Evolutionary conservation across 2,888 invertebrate species (phyloP).

Genomic region (Folsomia candida): DNA sequence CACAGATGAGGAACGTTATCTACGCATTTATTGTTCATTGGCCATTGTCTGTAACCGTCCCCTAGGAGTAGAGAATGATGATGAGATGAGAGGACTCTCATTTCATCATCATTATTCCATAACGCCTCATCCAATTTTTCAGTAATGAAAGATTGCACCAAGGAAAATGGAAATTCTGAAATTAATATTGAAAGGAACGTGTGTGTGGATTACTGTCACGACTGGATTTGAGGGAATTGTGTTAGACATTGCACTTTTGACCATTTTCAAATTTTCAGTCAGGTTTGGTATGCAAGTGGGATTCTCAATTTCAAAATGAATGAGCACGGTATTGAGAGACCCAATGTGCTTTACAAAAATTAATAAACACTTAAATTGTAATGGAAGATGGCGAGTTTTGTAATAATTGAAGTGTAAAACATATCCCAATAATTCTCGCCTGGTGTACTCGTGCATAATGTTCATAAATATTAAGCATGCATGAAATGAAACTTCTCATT

Average conservation of each 20-base stretch:
- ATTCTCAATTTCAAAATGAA: neutral
- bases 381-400: neutral
- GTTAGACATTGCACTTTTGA: neutral
- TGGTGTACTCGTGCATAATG: neutral
- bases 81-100: too few species aligned
- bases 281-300: too few species aligned
- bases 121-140: too few species aligned
- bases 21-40: too few species aligned
- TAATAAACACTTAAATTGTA: neutral
- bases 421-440: neutral
- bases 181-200: neutral
- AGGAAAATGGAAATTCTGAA: neutral
- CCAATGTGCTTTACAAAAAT: neutral
- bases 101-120: too few species aligned
- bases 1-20: too few species aligned
- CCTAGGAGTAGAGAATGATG: too few species aligned
- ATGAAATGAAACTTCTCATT: neutral
- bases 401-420: neutral
- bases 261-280: neutral
- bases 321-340: neutral
- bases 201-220: neutral
- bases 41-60: too few species aligned
- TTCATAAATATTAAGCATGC: neutral
- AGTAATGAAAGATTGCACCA: neutral
- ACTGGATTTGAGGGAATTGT: neutral